Percentiles rank a stretch among this genome's conserved stretches.
Evolutionary conservation across 1,140 invertebrate species (phyloP).

Genomic region (Eciton burchellii): DNA sequence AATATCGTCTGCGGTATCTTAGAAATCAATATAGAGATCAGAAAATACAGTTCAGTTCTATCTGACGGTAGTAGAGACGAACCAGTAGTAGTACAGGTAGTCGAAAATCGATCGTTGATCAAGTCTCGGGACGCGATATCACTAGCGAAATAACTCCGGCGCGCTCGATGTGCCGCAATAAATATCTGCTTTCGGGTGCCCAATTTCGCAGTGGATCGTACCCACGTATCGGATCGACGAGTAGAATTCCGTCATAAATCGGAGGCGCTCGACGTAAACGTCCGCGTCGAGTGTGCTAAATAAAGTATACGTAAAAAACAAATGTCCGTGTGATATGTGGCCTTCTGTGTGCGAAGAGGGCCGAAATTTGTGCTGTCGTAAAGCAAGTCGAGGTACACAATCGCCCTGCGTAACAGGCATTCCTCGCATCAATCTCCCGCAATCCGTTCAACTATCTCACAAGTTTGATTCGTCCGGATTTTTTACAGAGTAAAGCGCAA

Average conservation of each 20-base stretch:
- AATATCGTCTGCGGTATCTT: slow-evolving; percentile 1
- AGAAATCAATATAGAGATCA: slow-evolving; percentile 40
- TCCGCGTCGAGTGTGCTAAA: neutral
- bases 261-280: slow-evolving; percentile 3
- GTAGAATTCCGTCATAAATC: neutral
- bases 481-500: slow-evolving; percentile 59
- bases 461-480: slow-evolving; percentile 57
- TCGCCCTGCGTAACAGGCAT: slow-evolving; percentile 33
- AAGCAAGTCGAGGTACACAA: slow-evolving; percentile 39
- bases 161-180: neutral
- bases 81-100: neutral
- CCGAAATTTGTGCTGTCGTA: slow-evolving; percentile 27
- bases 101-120: slow-evolving; percentile 28
- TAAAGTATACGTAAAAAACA: neutral
- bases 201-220: slow-evolving; percentile 25
- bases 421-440: slow-evolving; percentile 39
- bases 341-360: slow-evolving; percentile 1
- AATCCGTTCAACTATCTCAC: slow-evolving; percentile 49
- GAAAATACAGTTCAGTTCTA: slow-evolving; percentile 42
- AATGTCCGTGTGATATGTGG: slow-evolving; percentile 13
- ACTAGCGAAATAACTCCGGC: slow-evolving; percentile 1
- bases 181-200: slow-evolving; percentile 34
- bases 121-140: slow-evolving; percentile 16
- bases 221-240: neutral
- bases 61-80: slow-evolving; percentile 14